Evolutionary conservation across 2,888 invertebrate species (phyloP).

Genomic region (Megalurothrips usitatus): DNA sequence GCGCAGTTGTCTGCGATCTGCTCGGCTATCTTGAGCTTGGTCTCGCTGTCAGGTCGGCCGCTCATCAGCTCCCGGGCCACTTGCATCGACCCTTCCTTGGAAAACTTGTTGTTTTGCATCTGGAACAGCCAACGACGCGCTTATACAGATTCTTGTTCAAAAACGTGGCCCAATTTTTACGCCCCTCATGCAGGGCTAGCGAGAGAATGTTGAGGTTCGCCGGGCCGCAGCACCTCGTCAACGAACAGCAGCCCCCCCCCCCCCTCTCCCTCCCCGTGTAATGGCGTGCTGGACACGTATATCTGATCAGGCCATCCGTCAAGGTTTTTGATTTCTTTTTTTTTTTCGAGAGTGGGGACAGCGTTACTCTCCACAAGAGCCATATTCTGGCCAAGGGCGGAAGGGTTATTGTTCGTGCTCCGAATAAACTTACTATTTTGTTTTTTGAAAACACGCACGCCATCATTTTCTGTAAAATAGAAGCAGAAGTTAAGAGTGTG

Average conservation of each 20-base stretch:
- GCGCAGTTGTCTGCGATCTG: conserved; percentile 12
- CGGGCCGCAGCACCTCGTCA: no score
- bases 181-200: no score
- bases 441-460: background rate
- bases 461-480: conserved; percentile 1
- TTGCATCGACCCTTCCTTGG: background rate
- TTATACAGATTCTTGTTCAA: no score
- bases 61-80: background rate
- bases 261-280: no score
- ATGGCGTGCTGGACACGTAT: background rate
- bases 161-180: no score
- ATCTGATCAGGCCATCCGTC: background rate
- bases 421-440: background rate
- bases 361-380: background rate
- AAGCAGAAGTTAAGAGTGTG: background rate
- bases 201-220: no score
- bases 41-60: background rate
- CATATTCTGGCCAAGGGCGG: background rate
- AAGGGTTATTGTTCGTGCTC: background rate
- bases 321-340: background rate
- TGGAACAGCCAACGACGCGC: background rate
- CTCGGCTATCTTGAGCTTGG: conserved; percentile 20
- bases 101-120: conserved; percentile 23
- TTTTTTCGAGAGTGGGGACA: background rate
- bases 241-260: no score